Evolutionary conservation across 2,888 invertebrate species (phyloP), one percentile per base, ranked within the genome.

Genomic region (Corbicula japonica): DNA sequence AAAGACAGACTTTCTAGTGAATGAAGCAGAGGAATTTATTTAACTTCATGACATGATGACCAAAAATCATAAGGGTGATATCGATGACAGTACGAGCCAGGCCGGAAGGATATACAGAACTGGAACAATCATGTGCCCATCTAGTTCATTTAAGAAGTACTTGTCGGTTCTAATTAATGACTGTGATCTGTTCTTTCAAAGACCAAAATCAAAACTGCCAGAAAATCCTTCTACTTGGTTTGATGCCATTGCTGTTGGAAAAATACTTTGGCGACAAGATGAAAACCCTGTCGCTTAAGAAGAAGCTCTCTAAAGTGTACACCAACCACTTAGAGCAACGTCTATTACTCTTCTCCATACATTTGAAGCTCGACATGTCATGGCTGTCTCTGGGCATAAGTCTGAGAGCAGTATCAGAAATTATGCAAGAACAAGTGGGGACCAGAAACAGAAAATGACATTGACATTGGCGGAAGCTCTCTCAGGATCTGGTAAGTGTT

Each of bases 51-150:
- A 69, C 18, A 74, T 71, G 74, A 35, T 52, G 1, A 71, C 74
- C 4, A 76, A 76, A 50, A 80, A 72, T 30, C 68, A 69, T 30
- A 71, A 70, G 26, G 34, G 35, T 4, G n/a, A 48, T 5, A 23
- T 38, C 12, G 3, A 41, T 41, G 30, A 54, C 18, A 44, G 34
- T 12, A 65, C 62, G n/a, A 74, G 73, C 30, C 76, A 76, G 34
- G 74, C 70, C 5, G 70, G 77, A 21, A 63, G 81, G 21, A 81
- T 78, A 30, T 70, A 74, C 54, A 77, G 63, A 68, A 71, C 62
- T 10, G 61, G 68, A 10, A 60, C 5, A 21, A 38, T 23, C n/a
- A 12, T 46, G 5, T 81, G 81, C 62, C 71, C 77, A n/a, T 61
- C n/a, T 6, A 21, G 50, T 1, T 62, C 69, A 10, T 81, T 82